Conservation (phyloP, 2,888 invertebrate species). For the Spisula solida region DNA sequence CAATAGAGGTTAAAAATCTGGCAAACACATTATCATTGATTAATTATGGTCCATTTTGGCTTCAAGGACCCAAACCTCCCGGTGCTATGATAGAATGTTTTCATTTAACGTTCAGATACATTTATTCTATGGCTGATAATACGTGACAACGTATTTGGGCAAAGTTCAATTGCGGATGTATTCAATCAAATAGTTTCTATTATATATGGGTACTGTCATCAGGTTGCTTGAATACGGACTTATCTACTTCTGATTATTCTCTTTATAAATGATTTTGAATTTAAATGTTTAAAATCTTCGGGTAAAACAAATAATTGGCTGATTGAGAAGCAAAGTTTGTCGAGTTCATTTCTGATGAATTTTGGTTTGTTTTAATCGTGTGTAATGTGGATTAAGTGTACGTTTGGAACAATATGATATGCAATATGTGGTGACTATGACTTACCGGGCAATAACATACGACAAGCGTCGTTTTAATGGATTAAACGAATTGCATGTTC, state of each 20-base stretch:
- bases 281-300: conserved; percentile 41
- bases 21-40: conserved; percentile 42
- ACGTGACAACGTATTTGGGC: conserved; percentile 27
- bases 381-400: neutral
- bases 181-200: conserved; percentile 43
- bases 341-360: conserved; percentile 15
- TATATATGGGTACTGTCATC: conserved; percentile 8
- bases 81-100: conserved; percentile 11
- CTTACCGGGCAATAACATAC: neutral
- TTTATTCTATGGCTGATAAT: conserved; percentile 32
- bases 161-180: conserved; percentile 43
- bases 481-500: neutral
- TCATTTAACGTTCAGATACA: conserved; percentile 12
- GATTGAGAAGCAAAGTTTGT: conserved; percentile 11
- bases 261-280: conserved; percentile 34
- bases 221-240: conserved; percentile 23
- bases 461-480: neutral
- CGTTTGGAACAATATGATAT: neutral
- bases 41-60: conserved; percentile 19
- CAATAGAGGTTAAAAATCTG: conserved; percentile 28
- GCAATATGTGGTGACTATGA: neutral
- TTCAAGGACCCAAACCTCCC: conserved; percentile 1
- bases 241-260: conserved; percentile 36
- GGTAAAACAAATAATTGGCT: conserved; percentile 28
- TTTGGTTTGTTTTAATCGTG: conserved; percentile 6